Evolutionary conservation across 2,797 vertebrate genomes (phyloP).

Genomic region (Dendrocincla fuliginosa): DNA sequence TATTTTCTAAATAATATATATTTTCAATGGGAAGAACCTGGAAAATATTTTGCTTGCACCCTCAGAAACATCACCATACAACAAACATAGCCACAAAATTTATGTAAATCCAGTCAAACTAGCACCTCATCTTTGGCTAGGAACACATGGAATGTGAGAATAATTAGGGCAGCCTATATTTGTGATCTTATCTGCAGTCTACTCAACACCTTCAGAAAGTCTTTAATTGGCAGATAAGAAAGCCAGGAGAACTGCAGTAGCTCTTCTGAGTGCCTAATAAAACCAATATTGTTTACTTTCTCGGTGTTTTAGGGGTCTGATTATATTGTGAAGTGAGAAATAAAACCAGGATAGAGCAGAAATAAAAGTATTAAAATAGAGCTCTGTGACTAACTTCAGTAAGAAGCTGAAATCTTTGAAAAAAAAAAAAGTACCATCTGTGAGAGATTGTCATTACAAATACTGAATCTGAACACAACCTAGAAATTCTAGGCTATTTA

Average conservation of each 20-base stretch:
- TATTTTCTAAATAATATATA: background rate
- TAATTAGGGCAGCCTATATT: background rate
- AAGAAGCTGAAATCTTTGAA: background rate
- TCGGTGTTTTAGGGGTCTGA: background rate
- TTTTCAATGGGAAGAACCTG: background rate
- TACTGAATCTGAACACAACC: background rate
- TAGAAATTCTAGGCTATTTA: background rate
- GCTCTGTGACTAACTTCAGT: background rate
- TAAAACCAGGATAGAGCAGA: background rate
- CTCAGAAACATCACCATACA: background rate
- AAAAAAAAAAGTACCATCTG: background rate
- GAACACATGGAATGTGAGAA: background rate
- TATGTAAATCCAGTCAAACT: background rate
- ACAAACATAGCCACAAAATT: background rate
- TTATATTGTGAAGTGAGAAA: background rate
- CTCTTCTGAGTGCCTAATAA: background rate
- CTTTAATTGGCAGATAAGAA: rapidly evolving
- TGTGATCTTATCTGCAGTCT: background rate
- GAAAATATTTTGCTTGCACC: background rate
- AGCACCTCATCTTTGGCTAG: background rate
- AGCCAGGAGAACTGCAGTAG: background rate
- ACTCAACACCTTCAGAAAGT: background rate
- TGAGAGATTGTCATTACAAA: background rate
- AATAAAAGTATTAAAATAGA: background rate
- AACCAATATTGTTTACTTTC: background rate